Conservation (phyloP, 2,113 vertebrate species). For the Zapus hudsonius region DNA sequence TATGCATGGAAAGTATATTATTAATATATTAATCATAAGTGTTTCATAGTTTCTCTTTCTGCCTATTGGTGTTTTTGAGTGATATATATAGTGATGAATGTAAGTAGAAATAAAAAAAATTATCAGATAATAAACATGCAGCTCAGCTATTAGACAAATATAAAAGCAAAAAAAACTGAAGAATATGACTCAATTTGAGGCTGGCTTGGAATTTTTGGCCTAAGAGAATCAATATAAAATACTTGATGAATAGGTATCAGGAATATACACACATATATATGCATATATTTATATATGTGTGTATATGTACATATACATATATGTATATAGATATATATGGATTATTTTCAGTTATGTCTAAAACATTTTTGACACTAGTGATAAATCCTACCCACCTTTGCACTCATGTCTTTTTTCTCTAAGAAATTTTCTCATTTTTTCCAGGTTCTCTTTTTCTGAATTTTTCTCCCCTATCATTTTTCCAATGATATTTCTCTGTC, state of each 20-base stretch:
- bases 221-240: neutral
- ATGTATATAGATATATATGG: neutral
- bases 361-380: neutral
- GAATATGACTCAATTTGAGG: neutral
- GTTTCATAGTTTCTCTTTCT: conserved; percentile 2
- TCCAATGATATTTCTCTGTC: neutral
- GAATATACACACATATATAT: neutral
- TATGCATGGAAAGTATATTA: conserved; percentile 40
- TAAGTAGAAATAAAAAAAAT: conserved; percentile 26
- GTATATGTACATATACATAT: too few species aligned
- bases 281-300: too few species aligned
- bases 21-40: conserved; percentile 34
- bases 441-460: neutral
- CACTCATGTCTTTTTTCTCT: neutral
- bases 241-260: neutral
- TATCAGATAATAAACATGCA: neutral
- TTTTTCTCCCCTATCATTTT: neutral
- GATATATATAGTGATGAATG: conserved; percentile 27
- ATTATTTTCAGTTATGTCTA: neutral
- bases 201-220: neutral
- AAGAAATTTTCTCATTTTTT: neutral
- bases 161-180: neutral
- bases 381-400: neutral
- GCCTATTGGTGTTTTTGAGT: neutral
- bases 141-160: neutral